A percentile compares a stretch with the other conserved stretches of the same genome.
phyloP scores from a whole-genome alignment of 2,888 invertebrate genomes.

The Troglohyphantes excavatus region DNA sequence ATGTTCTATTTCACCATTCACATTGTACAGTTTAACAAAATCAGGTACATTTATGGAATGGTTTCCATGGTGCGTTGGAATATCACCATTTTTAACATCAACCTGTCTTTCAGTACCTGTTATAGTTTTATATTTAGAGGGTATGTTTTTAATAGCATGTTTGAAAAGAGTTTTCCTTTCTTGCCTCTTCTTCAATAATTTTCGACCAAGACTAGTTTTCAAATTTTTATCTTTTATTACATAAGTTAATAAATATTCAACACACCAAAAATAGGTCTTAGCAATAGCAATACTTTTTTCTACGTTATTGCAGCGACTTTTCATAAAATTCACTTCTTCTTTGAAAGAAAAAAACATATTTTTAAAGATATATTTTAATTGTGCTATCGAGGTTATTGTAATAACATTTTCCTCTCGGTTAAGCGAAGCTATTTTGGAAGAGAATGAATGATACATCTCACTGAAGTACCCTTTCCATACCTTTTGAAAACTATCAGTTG shows the following conservation, averaged over 20 bases:
- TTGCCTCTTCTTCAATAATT: background rate
- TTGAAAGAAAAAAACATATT: constrained; percentile 15
- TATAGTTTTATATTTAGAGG: background rate
- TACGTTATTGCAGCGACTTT: background rate
- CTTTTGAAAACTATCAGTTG: background rate
- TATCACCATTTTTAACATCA: no score
- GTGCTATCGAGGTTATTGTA: background rate
- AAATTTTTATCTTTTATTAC: constrained; percentile 5
- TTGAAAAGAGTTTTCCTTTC: background rate
- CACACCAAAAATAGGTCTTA: background rate
- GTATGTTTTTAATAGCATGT: background rate
- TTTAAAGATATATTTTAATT: background rate
- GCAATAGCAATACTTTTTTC: background rate
- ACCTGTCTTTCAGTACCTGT: no score
- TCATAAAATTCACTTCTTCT: background rate
- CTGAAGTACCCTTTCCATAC: constrained; percentile 6
- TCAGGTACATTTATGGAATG: background rate
- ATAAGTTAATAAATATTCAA: constrained; percentile 31
- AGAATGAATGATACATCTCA: background rate
- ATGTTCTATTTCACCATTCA: background rate
- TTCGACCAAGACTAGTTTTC: background rate
- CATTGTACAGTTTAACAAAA: background rate
- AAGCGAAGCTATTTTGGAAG: background rate
- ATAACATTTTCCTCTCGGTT: background rate
- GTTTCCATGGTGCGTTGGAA: background rate